Evolutionary conservation across 2,113 vertebrate species (phyloP), one percentile per base, ranked within the genome.

Genomic region (Fulmarus glacialis): DNA sequence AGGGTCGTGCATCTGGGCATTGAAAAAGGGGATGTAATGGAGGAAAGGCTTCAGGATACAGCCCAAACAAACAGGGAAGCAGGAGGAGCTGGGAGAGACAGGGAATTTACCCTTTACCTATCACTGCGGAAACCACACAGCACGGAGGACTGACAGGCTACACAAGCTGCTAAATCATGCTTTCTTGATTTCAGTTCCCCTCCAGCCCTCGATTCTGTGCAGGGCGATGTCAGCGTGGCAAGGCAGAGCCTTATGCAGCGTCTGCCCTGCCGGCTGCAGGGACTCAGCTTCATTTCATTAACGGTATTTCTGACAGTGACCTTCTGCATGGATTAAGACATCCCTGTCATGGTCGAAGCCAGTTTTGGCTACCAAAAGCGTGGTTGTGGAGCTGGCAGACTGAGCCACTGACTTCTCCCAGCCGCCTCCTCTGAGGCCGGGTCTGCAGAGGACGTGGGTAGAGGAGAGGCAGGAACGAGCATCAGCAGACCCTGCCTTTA

Each of bases 321-420:
- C 34, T 45, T 72, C 83, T 15, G 40, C 27, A 0, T 2, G 72
- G 59, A 20, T 27, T n/a, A 75, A 60, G 34, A 17, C 12, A 14
- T 24, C 56, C 3, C 18, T 21, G 83, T 8, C 36, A 1, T 3
- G 43, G 15, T 1, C 0, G 11, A 38, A 53, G 64, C 50, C 68
- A 42, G 43, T 67, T 55, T 6, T 15, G 82, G 74, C 36, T 72
- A 59, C 73, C 43, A 1, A 1, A 23, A 70, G 15, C 0, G 12
- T 2, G 63, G 40, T 55, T 13, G 4, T 34, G 63, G 50, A 26
- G 5, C 29, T 45, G 45, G 15, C 67, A 13, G 48, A 14, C 3
- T 0, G 38, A 38, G 67, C 12, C 36, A 1, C 42, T 6, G 27
- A 1, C 38, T 30, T n/a, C 16, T 1, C 1, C 3, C 42, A 3